A percentile compares a stretch with the other conserved stretches of the same genome.
Evolutionary conservation across 2,888 invertebrate species (phyloP).

Genomic region (Vanessa cardui): DNA sequence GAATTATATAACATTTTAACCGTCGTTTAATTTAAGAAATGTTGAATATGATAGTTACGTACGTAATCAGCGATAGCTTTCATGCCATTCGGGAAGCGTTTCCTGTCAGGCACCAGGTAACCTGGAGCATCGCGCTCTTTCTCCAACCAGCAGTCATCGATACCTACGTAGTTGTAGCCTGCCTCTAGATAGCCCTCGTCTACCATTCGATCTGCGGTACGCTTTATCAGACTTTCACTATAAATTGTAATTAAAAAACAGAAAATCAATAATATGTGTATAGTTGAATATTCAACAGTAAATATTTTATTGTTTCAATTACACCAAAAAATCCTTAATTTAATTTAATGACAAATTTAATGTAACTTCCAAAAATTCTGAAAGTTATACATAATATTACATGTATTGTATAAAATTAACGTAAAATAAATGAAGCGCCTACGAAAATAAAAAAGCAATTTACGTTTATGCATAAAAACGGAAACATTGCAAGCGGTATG

Average conservation of each 20-base stretch:
- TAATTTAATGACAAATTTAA: too few species aligned
- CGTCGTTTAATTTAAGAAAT: too few species aligned
- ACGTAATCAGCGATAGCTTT: constrained; percentile 88
- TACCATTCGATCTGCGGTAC: constrained; percentile 84
- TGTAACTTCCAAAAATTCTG: too few species aligned
- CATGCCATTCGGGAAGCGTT: constrained; percentile 89
- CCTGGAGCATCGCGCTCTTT: constrained; percentile 83
- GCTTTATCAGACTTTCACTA: constrained; percentile 85
- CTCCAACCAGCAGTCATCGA: constrained; percentile 91
- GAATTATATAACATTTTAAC: too few species aligned
- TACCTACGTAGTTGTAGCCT: constrained; percentile 88
- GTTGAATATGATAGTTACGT: constrained; percentile 49
- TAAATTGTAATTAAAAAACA: constrained; percentile 26
- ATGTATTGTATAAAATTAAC: too few species aligned
- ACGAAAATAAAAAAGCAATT: constrained; percentile 1
- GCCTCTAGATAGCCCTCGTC: constrained; percentile 86
- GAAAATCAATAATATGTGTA: too few species aligned
- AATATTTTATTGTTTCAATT: too few species aligned
- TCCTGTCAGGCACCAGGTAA: constrained; percentile 84
- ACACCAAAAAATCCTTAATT: too few species aligned
- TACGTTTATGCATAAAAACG: not conserved
- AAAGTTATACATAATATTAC: too few species aligned
- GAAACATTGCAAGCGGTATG: not conserved
- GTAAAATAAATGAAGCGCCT: not conserved
- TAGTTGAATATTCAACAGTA: too few species aligned